Conservation (phyloP, 2,888 invertebrate genomes). For the Ophonus ardosiacus region DNA sequence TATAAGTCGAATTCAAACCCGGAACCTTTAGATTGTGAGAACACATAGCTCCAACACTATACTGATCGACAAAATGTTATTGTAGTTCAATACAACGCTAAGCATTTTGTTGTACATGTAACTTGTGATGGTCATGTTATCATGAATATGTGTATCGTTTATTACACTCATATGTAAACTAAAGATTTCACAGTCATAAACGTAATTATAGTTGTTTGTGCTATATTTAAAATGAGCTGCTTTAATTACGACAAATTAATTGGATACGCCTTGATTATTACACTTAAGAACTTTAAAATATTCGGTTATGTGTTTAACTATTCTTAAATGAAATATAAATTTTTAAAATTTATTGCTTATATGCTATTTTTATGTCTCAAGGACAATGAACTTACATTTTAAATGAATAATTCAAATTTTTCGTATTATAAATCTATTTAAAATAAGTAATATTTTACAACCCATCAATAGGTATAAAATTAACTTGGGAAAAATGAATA, state of each 20-base stretch:
- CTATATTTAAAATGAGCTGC: slow-evolving; percentile 20
- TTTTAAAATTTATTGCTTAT: slow-evolving; percentile 23
- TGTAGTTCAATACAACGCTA: no score
- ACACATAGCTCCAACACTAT: no score
- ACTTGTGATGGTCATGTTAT: not conserved
- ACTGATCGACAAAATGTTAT: no score
- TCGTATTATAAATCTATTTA: slow-evolving; percentile 1
- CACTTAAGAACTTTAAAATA: slow-evolving; percentile 41
- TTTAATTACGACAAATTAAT: slow-evolving; percentile 40
- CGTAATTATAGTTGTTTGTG: slow-evolving; percentile 27
- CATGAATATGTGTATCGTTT: not conserved
- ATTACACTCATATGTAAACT: not conserved
- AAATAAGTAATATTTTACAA: no score
- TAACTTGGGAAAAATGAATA: no score
- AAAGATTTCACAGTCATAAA: not conserved
- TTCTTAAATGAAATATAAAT: slow-evolving; percentile 45
- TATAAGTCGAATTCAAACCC: no score
- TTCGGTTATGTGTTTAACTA: slow-evolving; percentile 39
- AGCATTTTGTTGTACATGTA: not conserved
- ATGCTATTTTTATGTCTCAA: slow-evolving; percentile 13
- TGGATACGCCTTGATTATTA: slow-evolving; percentile 55
- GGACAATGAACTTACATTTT: not conserved
- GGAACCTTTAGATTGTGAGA: no score
- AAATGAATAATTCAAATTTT: not conserved
- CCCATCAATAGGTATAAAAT: no score